phyloP scores from a whole-genome alignment of 2,888 invertebrate genomes.

The Atherix ibis region DNA sequence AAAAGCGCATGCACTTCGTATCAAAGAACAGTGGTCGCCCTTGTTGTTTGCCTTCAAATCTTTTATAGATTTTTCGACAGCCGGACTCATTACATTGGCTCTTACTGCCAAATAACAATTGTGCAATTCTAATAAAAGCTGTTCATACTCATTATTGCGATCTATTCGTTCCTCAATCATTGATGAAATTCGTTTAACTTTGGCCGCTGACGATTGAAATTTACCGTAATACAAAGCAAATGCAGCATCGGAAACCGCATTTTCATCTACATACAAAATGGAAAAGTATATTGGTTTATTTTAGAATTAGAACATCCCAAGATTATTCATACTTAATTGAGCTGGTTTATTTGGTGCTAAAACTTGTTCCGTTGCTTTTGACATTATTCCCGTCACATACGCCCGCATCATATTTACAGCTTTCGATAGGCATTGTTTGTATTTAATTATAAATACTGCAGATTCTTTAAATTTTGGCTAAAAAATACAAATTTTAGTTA shows the following conservation, averaged over 20 bases:
- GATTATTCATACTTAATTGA: slow-evolving; percentile 2
- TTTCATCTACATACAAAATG: slow-evolving; percentile 17
- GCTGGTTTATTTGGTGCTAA: slow-evolving; percentile 29
- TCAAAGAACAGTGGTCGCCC: slow-evolving; percentile 67
- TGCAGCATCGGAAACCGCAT: slow-evolving; percentile 42
- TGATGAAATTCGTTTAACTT: slow-evolving; percentile 63
- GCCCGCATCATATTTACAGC: slow-evolving; percentile 65
- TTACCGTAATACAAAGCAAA: slow-evolving; percentile 85
- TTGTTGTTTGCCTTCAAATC: slow-evolving; percentile 46
- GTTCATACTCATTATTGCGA: slow-evolving; percentile 55
- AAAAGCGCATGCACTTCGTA: slow-evolving; percentile 77
- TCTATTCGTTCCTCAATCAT: slow-evolving; percentile 66
- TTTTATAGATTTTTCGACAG: slow-evolving; percentile 51
- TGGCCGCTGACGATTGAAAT: slow-evolving; percentile 82
- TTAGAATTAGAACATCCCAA: not conserved
- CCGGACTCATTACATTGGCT: slow-evolving; percentile 47
- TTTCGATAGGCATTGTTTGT: slow-evolving; percentile 66
- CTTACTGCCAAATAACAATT: slow-evolving; percentile 67
- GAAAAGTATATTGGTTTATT: too few relatives aligned
- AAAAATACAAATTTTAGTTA: not conserved
- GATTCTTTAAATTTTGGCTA: slow-evolving; percentile 1
- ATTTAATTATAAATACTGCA: slow-evolving; percentile 57
- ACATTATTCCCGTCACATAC: slow-evolving; percentile 59
- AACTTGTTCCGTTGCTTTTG: slow-evolving; percentile 64
- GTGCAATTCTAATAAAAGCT: slow-evolving; percentile 62